Base-by-base conservation (phyloP, 1,140 invertebrate species). In the Nephila pilipes region DNA sequence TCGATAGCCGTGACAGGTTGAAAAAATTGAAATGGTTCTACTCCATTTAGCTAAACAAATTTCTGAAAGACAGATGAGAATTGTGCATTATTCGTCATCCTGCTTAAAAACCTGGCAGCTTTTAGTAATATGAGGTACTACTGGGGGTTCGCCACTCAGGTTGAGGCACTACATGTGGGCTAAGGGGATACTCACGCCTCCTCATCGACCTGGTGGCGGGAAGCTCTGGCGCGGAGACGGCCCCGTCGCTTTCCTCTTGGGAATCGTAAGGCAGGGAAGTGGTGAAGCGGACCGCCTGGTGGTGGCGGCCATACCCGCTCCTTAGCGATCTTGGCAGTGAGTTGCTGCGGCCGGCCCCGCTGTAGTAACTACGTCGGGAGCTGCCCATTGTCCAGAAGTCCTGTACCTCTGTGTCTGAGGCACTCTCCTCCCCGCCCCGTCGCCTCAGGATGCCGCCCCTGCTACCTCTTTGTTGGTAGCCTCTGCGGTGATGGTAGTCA, bases 341-440 rank as follows among this genome's bases (percentile, higher is more conserved):
- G 87, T 95, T 94, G 93, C 95, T 94, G n/a, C 95, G 87, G 83
- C 95, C 95, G 85, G 95, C 95, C 55, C 75, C 91, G 83, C 95
- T 95, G 25, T 36, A 54, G 25, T 55, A 55, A 25, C 63, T 54
- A 5, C 83, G 65, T 25, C 88, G 75, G 58, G 80, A 54, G 16
- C 87, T n/a, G 12, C 90, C 90, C 38, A 75, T 63, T 65, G 95
- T 95, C 94, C 95, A 95, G 93, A 95, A 95, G 12, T 95, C 95
- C 95, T 94, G 57, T 94, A 98, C 97, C 96, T 99, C 99, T 0
- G 98, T 99, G 95, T 99, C 99, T 22, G 98, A 99, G 57, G 98
- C 98, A 95, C 98, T 98, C n/a, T 93, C 94, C 12, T 87, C 54
- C 16, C 81, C 81, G n/a, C 81, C 80, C 4, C 80, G 57, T 20